These are phyloP conservation scores for Molossus molossus DNA, from an alignment of 2,797 vertebrate genomes.

Conservation along the genomic window DNA sequence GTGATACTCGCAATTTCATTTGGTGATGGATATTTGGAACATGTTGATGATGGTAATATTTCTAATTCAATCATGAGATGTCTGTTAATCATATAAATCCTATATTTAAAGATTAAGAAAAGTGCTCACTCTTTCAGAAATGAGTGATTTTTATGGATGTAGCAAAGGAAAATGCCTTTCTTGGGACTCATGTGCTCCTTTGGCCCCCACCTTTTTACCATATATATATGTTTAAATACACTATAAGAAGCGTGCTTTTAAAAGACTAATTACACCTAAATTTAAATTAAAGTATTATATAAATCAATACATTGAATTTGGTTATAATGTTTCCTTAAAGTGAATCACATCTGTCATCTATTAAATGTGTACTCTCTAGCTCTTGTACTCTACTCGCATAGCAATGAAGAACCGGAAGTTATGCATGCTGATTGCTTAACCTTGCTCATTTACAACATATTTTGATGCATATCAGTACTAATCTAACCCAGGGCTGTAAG, in stretches of 20 bases:
- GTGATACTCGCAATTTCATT: conserved; percentile 33
- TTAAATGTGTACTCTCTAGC: neutral
- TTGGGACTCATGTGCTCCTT: neutral
- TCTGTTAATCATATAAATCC: conserved; percentile 1
- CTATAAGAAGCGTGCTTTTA: neutral
- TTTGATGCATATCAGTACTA: neutral
- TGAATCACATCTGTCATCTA: neutral
- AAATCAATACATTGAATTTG: neutral
- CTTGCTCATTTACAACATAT: conserved; percentile 47
- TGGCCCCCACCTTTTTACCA: neutral
- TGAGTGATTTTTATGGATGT: neutral
- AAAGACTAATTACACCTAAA: neutral
- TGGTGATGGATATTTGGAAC: conserved; percentile 46
- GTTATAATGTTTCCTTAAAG: neutral
- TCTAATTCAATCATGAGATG: conserved; percentile 11
- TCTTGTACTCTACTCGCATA: neutral
- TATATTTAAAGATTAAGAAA: neutral
- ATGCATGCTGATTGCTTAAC: neutral
- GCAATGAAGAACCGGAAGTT: neutral
- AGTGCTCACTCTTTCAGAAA: conserved; percentile 14
- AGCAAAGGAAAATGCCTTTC: neutral
- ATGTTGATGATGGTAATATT: neutral
- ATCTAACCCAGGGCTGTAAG: conserved; percentile 57
- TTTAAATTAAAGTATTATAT: neutral
- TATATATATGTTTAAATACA: neutral